A percentile compares a stretch with the other conserved stretches of the same genome.
Conservation (phyloP, 35 echinoderm and acorn worm species). For the Apostichopus californicus region DNA sequence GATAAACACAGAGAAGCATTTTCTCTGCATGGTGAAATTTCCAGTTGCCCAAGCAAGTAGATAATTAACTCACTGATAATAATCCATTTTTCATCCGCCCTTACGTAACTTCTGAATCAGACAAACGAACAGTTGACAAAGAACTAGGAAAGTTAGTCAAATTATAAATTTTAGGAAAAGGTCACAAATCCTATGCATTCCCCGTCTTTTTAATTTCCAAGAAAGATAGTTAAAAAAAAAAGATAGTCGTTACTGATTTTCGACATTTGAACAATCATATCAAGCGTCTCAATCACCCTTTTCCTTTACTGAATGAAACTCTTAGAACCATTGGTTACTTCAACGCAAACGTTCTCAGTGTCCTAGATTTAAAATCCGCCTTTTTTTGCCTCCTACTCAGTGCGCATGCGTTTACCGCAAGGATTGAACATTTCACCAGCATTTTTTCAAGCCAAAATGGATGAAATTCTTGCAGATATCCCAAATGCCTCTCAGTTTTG, state of each 20-base stretch:
- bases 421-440: conserved; percentile 47
- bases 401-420: conserved; percentile 4
- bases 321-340: conserved; percentile 48
- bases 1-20: background rate
- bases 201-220: conserved; percentile 54
- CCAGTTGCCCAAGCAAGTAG: background rate
- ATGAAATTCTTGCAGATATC: conserved; percentile 47
- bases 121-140: conserved; percentile 2
- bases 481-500: conserved; percentile 31
- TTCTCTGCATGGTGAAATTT: conserved; percentile 36
- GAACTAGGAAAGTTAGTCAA: conserved; percentile 58
- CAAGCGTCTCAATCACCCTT: conserved; percentile 61
- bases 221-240: conserved; percentile 37
- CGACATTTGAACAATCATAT: conserved; percentile 51
- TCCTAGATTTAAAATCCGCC: conserved; percentile 41
- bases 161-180: conserved; percentile 51
- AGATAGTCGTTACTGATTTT: conserved; percentile 59
- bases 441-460: conserved; percentile 58
- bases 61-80: background rate
- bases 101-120: conserved; percentile 8
- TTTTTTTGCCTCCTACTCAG: conserved; percentile 20
- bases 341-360: conserved; percentile 25
- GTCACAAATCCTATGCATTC: conserved; percentile 58
- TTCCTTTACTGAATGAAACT: conserved; percentile 56
- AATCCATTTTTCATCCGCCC: conserved; percentile 61